phyloP scores from a whole-genome alignment of 2,888 invertebrate genomes.

The Cactoblastis cactorum region DNA sequence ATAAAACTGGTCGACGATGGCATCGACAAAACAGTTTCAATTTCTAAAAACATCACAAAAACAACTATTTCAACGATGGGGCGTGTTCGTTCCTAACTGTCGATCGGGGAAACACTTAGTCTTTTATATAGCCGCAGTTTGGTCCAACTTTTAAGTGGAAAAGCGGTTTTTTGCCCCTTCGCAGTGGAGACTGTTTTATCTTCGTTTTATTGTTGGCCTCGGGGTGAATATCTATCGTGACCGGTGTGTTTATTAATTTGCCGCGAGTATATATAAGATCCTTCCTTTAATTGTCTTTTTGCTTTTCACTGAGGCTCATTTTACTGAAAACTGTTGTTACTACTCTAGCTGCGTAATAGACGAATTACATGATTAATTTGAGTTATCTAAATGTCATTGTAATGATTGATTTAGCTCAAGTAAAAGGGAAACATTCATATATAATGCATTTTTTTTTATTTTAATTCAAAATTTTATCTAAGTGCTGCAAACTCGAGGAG shows the following conservation, averaged over 20 bases:
- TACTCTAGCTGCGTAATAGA: too few species aligned
- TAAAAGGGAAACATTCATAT: too few species aligned
- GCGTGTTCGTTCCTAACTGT: conserved; percentile 41
- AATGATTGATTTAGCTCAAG: too few species aligned
- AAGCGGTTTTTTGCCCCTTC: conserved; percentile 38
- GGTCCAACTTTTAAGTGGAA: conserved; percentile 55
- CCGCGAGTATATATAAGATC: background rate
- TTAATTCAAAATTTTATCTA: too few species aligned
- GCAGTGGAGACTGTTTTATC: conserved; percentile 40
- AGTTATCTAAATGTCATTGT: too few species aligned
- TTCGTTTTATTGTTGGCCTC: conserved; percentile 38
- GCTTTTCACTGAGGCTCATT: background rate
- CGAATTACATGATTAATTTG: too few species aligned
- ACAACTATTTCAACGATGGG: conserved; percentile 21
- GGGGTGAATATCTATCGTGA: conserved; percentile 18
- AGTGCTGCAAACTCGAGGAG: too few species aligned
- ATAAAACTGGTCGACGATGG: background rate
- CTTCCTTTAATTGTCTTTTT: background rate
- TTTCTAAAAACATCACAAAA: conserved; percentile 10
- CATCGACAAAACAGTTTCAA: conserved; percentile 1
- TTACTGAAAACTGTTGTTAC: too few species aligned
- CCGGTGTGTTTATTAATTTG: conserved; percentile 7
- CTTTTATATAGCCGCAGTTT: conserved; percentile 48
- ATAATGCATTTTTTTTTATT: too few species aligned
- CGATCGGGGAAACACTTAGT: conserved; percentile 48